Evolutionary conservation across 2,113 vertebrate species (phyloP), one percentile per base, ranked within the genome.

Genomic region (Laticauda laticaudata): DNA sequence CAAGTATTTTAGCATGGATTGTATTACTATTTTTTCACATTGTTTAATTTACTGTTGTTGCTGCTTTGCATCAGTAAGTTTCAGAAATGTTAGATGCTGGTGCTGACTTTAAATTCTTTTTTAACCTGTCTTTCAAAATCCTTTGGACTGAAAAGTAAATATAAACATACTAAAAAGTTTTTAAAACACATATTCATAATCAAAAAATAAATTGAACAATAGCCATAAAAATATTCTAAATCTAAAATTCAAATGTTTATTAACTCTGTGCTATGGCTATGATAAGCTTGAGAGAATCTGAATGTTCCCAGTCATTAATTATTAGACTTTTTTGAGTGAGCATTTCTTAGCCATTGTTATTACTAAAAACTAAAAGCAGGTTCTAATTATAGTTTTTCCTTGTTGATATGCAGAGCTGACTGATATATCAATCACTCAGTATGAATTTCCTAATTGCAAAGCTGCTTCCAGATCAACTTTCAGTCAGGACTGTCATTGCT

Each of bases 401-500:
- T 87, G 18, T 87, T 64, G 86, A 87, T 87, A 86, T 34, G 24
- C 85, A 87, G 55, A 87, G 29, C 45, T 87, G 56, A 51, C 12
- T 20, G n/a, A 20, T 75, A 61, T 21, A 51, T 59, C 53, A 21
- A 86, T 57, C 75, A 57, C n/a, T 81, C 64, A 91, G 53, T 48
- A 91, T 86, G 54, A 86, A 64, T 87, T 64, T n/a, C 51, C 56
- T 61, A 87, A 92, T 59, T 45, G 56, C 45, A 61, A 34, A 87
- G 90, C 24, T 85, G 75, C 54, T 54, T 91, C 55, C 54, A 57
- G 45, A 81, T 59, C 90, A 57, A 29, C 55, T 91, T 91, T 90
- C 26, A 64, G 8, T 69, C 89, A 69, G 59, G 23, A 18, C 8
- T 64, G 89, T 69, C 88, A 48, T 43, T 34, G 59, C 89, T 51